A percentile compares a stretch with the other conserved stretches of the same genome.
phyloP scores from a whole-genome alignment of 2,888 invertebrate species.

The Drosophila borealis region DNA sequence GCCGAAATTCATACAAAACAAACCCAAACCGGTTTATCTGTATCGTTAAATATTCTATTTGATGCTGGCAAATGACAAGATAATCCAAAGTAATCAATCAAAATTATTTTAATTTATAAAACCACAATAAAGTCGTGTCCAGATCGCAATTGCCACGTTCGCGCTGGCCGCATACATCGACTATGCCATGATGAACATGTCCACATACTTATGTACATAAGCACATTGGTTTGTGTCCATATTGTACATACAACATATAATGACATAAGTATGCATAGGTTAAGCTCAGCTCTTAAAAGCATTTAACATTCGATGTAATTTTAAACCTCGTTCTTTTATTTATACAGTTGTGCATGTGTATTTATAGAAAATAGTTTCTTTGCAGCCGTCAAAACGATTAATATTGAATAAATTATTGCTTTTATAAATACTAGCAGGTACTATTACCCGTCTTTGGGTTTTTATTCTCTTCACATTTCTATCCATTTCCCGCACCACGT shows the following conservation, averaged over 20 bases:
- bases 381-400: no score
- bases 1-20: conserved; percentile 63
- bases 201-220: not conserved
- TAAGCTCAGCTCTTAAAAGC: not conserved
- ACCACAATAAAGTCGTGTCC: conserved; percentile 78
- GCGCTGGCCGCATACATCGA: conserved; percentile 31
- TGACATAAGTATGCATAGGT: no score
- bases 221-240: not conserved
- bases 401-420: no score
- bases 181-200: conserved; percentile 1
- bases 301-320: not conserved
- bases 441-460: no score
- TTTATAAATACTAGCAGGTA: no score
- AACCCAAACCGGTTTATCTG: conserved; percentile 78
- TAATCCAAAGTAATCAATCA: conserved; percentile 84
- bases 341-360: no score
- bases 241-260: not conserved
- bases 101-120: conserved; percentile 83
- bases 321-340: no score
- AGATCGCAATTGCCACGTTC: conserved; percentile 73
- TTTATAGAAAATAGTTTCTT: no score
- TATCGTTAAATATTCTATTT: conserved; percentile 83
- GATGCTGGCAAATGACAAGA: conserved; percentile 84
- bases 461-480: no score
- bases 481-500: no score